Conservation (phyloP, 1,140 invertebrate species). For the Drosophila repleta region DNA sequence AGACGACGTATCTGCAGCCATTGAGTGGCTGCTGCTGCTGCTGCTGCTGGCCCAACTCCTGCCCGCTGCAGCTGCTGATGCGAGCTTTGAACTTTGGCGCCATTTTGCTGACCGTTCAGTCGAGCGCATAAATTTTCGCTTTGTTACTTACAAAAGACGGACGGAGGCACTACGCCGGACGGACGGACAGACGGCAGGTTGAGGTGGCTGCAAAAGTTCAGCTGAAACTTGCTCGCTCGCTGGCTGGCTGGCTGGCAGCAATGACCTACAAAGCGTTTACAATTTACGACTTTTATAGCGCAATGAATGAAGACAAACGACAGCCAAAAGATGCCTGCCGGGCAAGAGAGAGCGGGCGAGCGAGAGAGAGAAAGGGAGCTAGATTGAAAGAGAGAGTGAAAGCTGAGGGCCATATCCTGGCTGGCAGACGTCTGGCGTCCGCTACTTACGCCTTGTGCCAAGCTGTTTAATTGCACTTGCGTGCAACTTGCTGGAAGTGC, state of each 20-base stretch:
- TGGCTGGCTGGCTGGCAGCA: constrained; percentile 47
- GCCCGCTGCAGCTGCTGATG: constrained; percentile 32
- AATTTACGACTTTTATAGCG: constrained; percentile 69
- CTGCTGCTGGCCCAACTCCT: background rate
- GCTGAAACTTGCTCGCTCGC: constrained; percentile 42
- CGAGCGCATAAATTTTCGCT: constrained; percentile 69
- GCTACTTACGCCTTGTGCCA: constrained; percentile 49
- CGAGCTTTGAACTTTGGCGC: constrained; percentile 77
- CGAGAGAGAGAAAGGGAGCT: too few species aligned
- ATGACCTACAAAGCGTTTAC: constrained; percentile 77
- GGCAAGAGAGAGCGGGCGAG: background rate
- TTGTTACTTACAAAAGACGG: constrained; percentile 23
- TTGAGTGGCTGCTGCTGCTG: constrained; percentile 46
- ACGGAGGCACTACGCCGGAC: too few species aligned
- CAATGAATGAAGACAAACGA: constrained; percentile 77
- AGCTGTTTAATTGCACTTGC: constrained; percentile 75
- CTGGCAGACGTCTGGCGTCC: constrained; percentile 10
- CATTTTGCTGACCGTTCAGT: constrained; percentile 70
- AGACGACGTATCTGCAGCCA: constrained; percentile 54
- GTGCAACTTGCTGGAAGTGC: constrained; percentile 67
- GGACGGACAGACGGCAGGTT: background rate
- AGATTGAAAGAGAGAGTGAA: background rate
- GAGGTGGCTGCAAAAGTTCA: constrained; percentile 38
- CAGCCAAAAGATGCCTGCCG: constrained; percentile 33
- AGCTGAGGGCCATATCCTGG: constrained; percentile 22